Percentiles rank a stretch among this genome's conserved stretches.
Conservation (phyloP, 1,140 invertebrate species). For the Caenorhabditis latens region DNA sequence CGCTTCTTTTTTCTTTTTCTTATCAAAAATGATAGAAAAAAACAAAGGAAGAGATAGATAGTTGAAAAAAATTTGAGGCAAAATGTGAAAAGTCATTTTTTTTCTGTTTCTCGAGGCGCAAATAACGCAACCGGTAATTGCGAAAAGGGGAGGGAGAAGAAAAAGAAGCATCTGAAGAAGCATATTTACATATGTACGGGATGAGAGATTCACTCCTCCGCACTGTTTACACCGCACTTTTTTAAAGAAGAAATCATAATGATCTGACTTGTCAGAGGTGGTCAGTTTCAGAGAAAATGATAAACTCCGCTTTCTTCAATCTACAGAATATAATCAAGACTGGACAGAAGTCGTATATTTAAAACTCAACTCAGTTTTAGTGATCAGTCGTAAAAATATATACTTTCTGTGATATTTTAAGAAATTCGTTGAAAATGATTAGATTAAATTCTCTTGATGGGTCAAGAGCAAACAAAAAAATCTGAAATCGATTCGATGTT, state of each 20-base stretch:
- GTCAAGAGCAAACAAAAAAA: neutral
- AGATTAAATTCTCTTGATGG: no score
- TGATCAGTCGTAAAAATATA: no score
- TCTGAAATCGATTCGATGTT: neutral
- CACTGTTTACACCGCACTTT: conserved; percentile 29
- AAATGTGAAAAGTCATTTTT: conserved; percentile 45
- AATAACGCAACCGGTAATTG: conserved; percentile 54
- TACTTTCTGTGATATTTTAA: no score
- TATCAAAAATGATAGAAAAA: neutral
- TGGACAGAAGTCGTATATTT: neutral
- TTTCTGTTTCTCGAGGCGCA: conserved; percentile 48
- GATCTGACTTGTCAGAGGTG: neutral
- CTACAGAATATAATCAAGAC: no score
- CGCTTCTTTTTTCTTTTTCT: neutral
- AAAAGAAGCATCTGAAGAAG: conserved; percentile 35
- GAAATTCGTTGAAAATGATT: no score
- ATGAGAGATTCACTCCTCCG: conserved; percentile 23
- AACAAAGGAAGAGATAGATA: neutral
- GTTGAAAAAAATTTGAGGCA: neutral
- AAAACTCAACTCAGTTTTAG: no score
- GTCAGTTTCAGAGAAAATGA: conserved; percentile 1
- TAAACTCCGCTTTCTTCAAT: no score
- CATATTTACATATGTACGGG: conserved; percentile 48
- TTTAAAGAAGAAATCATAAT: neutral
- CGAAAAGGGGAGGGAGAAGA: conserved; percentile 30